Evolutionary conservation across 1,140 invertebrate genomes (phyloP).

Genomic region (silkworm (Bombyx mori)): ASM3026992v2 NC_085109.1:8241001-8241500

Average conservation of each 20-base stretch:
- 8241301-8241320: slow-evolving; percentile 86
- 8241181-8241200: slow-evolving; percentile 18
- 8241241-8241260: background rate
- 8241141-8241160: slow-evolving; percentile 22
- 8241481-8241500: no score
- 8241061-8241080: slow-evolving; percentile 57
- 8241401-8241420: slow-evolving; percentile 86
- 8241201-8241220: slow-evolving; percentile 10
- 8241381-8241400: slow-evolving; percentile 83
- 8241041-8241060: slow-evolving; percentile 68
- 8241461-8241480: no score
- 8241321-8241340: slow-evolving; percentile 81
- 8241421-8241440: slow-evolving; percentile 63
- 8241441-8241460: no score
- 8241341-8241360: slow-evolving; percentile 89
- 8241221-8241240: slow-evolving; percentile 7
- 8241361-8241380: slow-evolving; percentile 90
- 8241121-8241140: slow-evolving; percentile 30
- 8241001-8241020: slow-evolving; percentile 69
- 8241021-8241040: slow-evolving; percentile 62
- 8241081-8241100: slow-evolving; percentile 31
- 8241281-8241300: slow-evolving; percentile 13
- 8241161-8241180: slow-evolving; percentile 27
- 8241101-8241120: slow-evolving; percentile 22
- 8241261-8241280: background rate